Conservation (phyloP, 2,113 vertebrate genomes). For the Amblyornis subalaris region DNA sequence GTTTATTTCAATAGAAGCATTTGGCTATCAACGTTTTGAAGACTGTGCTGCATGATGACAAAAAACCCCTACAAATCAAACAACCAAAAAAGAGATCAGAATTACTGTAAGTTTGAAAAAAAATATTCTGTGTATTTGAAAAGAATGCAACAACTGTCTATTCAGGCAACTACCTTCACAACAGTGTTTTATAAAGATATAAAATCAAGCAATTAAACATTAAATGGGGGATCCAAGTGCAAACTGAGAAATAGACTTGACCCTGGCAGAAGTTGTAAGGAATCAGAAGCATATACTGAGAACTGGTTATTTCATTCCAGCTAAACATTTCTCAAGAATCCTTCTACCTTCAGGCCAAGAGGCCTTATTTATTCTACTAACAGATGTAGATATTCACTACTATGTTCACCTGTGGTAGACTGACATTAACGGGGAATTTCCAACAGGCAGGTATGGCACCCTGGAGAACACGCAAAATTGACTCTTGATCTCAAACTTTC, state of each 20-base stretch:
- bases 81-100: neutral
- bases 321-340: neutral
- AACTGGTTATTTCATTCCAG: neutral
- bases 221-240: neutral
- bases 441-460: neutral
- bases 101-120: neutral
- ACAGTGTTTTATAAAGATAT: neutral
- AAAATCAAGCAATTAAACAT: neutral
- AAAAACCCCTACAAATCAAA: neutral
- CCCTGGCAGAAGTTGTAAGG: neutral
- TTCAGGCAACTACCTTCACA: neutral
- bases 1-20: neutral
- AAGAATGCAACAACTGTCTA: neutral
- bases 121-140: neutral
- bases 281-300: neutral
- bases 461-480: neutral
- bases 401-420: neutral
- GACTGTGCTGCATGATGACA: neutral
- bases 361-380: neutral
- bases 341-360: neutral
- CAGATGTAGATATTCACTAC: neutral
- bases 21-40: neutral
- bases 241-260: neutral
- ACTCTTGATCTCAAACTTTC: neutral
- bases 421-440: neutral